A percentile compares a stretch with the other conserved stretches of the same genome.
These are phyloP conservation scores for Mastomys coucha DNA, from an alignment of 2,113 vertebrate genomes.

Conservation along the genomic window DNA sequence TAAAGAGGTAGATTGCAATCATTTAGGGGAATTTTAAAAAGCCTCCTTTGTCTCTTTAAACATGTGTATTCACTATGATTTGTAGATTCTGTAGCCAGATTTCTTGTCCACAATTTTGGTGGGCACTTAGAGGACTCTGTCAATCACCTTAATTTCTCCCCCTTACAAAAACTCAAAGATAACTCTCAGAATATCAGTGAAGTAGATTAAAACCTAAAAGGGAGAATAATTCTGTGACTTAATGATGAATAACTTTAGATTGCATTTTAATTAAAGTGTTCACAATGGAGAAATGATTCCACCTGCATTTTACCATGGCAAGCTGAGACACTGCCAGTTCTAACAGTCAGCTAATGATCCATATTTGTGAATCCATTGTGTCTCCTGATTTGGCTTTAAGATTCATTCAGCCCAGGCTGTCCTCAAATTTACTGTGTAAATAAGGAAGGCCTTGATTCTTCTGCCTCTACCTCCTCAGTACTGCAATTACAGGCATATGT, in stretches of 20 bases:
- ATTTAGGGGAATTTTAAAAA: slow-evolving; percentile 68
- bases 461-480: neutral
- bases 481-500: neutral
- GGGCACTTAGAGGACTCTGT: slow-evolving; percentile 54
- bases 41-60: slow-evolving; percentile 63
- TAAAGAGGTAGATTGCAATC: slow-evolving; percentile 45
- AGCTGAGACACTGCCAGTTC: neutral
- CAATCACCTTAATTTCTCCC: slow-evolving; percentile 42
- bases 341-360: neutral
- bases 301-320: neutral
- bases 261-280: slow-evolving; percentile 23
- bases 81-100: slow-evolving; percentile 53
- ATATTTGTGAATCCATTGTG: neutral
- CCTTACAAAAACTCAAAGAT: slow-evolving; percentile 41
- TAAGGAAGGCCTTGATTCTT: neutral
- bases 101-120: slow-evolving; percentile 66
- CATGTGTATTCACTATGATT: slow-evolving; percentile 25
- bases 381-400: neutral
- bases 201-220: slow-evolving; percentile 37
- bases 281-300: neutral
- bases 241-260: slow-evolving; percentile 15
- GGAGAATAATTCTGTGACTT: slow-evolving; percentile 24
- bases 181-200: slow-evolving; percentile 20
- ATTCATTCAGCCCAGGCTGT: neutral
- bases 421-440: neutral